Evolutionary conservation across 92 coral and sea anemone genomes (phyloP).

Genomic region (Epizoanthus stellaris): DNA sequence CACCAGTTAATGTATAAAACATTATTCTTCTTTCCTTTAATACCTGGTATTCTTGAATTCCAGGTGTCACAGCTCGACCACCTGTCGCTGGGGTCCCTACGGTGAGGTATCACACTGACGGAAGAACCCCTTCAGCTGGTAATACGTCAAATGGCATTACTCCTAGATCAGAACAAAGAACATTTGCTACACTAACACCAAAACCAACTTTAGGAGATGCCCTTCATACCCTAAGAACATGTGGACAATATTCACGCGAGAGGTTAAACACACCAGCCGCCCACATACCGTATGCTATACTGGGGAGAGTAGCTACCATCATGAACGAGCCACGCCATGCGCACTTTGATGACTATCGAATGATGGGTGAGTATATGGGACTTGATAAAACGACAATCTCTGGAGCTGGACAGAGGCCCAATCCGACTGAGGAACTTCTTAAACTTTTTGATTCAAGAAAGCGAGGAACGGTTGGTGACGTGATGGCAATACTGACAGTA

Average conservation of each 20-base stretch:
- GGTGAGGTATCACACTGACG: neutral
- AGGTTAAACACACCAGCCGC: neutral
- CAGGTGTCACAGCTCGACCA: neutral
- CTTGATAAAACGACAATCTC: neutral
- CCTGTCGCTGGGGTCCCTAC: neutral
- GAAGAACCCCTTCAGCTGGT: neutral
- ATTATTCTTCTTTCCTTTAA: neutral
- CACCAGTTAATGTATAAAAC: neutral
- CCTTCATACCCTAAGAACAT: neutral
- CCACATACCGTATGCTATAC: neutral
- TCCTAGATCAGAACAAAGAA: no score
- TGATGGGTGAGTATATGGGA: conserved; percentile 31
- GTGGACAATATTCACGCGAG: neutral
- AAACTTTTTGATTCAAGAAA: neutral
- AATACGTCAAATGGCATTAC: no score
- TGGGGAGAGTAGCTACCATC: neutral
- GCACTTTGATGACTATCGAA: conserved; percentile 1
- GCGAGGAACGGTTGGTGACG: conserved; percentile 24
- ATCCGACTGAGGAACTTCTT: neutral
- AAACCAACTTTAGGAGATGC: neutral
- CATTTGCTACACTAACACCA: neutral
- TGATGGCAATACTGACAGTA: conserved; percentile 8
- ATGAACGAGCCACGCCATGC: neutral
- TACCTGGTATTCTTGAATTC: neutral
- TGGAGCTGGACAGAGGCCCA: neutral